phyloP scores from a whole-genome alignment of 37 sponge, comb jelly and placozoan species.

The Chondrosia reniformis region DNA sequence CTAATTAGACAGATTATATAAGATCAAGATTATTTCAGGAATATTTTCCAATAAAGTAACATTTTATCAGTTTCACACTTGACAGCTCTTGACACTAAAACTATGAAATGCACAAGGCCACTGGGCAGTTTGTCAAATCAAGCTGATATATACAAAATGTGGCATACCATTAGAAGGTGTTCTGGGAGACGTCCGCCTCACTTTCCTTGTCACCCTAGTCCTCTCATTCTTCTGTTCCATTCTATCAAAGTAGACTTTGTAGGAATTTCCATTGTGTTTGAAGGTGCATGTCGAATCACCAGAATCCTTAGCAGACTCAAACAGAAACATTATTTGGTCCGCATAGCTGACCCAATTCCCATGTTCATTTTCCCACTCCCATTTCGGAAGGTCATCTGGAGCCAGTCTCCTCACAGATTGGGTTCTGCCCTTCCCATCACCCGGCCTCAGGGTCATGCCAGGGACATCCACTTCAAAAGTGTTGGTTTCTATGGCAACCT shows the following conservation, averaged over 20 bases:
- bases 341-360: conserved; percentile 35
- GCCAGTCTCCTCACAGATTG: neutral
- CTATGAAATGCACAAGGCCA: neutral
- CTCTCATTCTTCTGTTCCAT: conserved; percentile 55
- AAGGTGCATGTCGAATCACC: conserved; percentile 22
- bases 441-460: conserved; percentile 29
- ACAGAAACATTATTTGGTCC: neutral
- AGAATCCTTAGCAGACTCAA: conserved; percentile 24
- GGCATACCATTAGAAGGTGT: neutral
- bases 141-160: neutral
- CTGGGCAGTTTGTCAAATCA: neutral
- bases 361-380: conserved; percentile 66
- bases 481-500: neutral
- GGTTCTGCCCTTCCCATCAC: conserved; percentile 29
- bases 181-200: conserved; percentile 7
- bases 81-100: neutral
- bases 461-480: conserved; percentile 32
- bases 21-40: too few relatives aligned
- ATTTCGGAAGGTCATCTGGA: neutral
- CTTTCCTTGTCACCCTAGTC: conserved; percentile 30
- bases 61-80: too few relatives aligned
- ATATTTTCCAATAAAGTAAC: too few relatives aligned
- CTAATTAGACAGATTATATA: too few relatives aligned
- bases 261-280: conserved; percentile 31
- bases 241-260: conserved; percentile 33